Conservation (phyloP, 2,888 invertebrate species). For the Cheilosia vulpina region DNA sequence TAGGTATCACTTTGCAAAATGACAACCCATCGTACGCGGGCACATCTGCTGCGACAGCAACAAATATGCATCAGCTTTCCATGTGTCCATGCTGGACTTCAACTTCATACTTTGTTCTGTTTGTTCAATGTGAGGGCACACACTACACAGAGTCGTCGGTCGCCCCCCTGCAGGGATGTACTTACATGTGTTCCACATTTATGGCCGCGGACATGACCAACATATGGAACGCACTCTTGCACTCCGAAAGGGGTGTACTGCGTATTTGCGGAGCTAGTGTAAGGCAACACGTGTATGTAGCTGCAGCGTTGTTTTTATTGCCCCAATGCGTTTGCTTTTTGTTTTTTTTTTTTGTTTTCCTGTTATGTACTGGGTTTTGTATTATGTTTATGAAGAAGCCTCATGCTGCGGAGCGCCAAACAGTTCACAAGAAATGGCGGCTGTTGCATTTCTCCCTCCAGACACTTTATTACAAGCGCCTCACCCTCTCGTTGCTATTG, state of each 20-base stretch:
- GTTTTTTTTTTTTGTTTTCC: constrained; percentile 2
- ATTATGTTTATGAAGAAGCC: constrained; percentile 50
- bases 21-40: constrained; percentile 63
- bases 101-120: constrained; percentile 28
- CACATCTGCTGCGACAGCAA: constrained; percentile 73
- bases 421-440: constrained; percentile 28
- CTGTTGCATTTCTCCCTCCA: constrained; percentile 40
- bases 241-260: constrained; percentile 34
- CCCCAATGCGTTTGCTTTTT: constrained; percentile 4
- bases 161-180: constrained; percentile 66
- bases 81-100: constrained; percentile 42
- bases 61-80: constrained; percentile 59
- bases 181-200: constrained; percentile 73
- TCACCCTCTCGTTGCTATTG: constrained; percentile 14
- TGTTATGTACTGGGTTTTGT: constrained; percentile 31
- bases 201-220: constrained; percentile 73
- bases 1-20: constrained; percentile 69
- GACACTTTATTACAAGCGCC: constrained; percentile 8
- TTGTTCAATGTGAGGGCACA: constrained; percentile 4
- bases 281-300: constrained; percentile 67
- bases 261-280: constrained; percentile 28
- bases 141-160: neutral
- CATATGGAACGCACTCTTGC: constrained; percentile 71
- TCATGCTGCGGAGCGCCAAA: constrained; percentile 47
- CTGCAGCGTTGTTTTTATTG: constrained; percentile 60